phyloP scores from a whole-genome alignment of 2,888 invertebrate genomes.

The Liopterus haemorrhoidalis region DNA sequence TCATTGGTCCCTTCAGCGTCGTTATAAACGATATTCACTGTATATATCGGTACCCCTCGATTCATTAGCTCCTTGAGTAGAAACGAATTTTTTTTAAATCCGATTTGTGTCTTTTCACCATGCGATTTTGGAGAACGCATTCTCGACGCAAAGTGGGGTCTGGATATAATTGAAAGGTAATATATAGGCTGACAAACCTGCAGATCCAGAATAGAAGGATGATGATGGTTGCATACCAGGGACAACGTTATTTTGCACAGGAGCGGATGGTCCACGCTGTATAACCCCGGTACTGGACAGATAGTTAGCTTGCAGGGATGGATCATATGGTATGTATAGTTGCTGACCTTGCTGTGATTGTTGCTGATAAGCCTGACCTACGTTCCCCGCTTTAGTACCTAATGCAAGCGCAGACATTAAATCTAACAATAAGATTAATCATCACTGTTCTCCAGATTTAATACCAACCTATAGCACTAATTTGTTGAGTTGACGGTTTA shows the following conservation, averaged over 20 bases:
- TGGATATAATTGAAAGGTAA: no score
- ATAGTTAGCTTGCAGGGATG: slow-evolving; percentile 52
- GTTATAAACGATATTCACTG: no score
- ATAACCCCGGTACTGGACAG: slow-evolving; percentile 59
- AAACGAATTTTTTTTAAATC: no score
- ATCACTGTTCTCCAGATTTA: no score
- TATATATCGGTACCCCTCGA: no score
- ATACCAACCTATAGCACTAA: slow-evolving; percentile 69
- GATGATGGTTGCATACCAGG: slow-evolving; percentile 49
- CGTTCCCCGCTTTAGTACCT: slow-evolving; percentile 52
- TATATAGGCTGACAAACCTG: no score
- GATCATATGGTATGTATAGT: slow-evolving; percentile 58
- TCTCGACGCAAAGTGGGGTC: no score
- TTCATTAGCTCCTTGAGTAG: no score
- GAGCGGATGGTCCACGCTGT: slow-evolving; percentile 52
- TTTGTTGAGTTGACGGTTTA: slow-evolving; percentile 73
- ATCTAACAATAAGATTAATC: slow-evolving; percentile 5
- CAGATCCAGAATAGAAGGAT: slow-evolving; percentile 50
- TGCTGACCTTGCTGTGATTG: slow-evolving; percentile 51
- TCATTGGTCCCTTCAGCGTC: no score
- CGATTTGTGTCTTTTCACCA: no score
- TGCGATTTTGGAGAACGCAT: no score
- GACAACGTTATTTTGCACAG: slow-evolving; percentile 46
- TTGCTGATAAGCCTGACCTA: slow-evolving; percentile 53
- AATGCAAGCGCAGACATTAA: slow-evolving; percentile 7